A percentile compares a stretch with the other conserved stretches of the same genome.
Evolutionary conservation across 2,113 vertebrate species (phyloP).

Genomic region (Protobothrops mucrosquamatus): DNA sequence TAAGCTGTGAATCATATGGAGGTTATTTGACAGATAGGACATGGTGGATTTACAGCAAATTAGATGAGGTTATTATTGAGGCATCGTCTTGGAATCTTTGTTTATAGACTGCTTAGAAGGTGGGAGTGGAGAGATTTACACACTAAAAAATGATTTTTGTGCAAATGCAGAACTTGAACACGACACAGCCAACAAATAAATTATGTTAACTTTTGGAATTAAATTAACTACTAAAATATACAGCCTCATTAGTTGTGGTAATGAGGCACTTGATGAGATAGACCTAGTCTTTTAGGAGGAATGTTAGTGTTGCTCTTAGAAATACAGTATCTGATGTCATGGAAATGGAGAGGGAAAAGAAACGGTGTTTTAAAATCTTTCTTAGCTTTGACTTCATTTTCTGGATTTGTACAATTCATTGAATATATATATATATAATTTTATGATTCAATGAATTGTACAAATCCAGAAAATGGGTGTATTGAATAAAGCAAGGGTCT

Average conservation of each 20-base stretch:
- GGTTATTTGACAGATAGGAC: slow-evolving; percentile 50
- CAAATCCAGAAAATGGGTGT: background rate
- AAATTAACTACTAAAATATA: slow-evolving; percentile 41
- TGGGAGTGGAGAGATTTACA: slow-evolving; percentile 41
- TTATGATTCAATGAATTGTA: background rate
- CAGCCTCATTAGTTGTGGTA: slow-evolving; percentile 56
- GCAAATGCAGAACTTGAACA: slow-evolving; percentile 2
- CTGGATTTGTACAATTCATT: too few species aligned
- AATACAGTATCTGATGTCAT: background rate
- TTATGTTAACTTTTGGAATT: slow-evolving; percentile 53
- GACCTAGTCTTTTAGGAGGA: slow-evolving; percentile 27
- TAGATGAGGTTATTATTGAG: slow-evolving; percentile 50
- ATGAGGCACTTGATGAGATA: slow-evolving; percentile 49
- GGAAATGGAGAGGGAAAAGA: background rate
- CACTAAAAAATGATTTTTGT: slow-evolving; percentile 46
- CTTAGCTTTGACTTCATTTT: background rate
- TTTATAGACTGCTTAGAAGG: slow-evolving; percentile 48
- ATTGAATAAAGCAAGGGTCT: background rate
- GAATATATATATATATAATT: background rate
- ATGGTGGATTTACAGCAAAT: slow-evolving; percentile 57
- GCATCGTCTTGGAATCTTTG: slow-evolving; percentile 46
- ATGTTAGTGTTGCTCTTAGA: background rate
- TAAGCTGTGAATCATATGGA: slow-evolving; percentile 57
- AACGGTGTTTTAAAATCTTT: background rate
- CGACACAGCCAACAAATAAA: slow-evolving; percentile 42